Conservation (phyloP, 1,140 invertebrate species). For the Eupristina koningsbergeri region DNA sequence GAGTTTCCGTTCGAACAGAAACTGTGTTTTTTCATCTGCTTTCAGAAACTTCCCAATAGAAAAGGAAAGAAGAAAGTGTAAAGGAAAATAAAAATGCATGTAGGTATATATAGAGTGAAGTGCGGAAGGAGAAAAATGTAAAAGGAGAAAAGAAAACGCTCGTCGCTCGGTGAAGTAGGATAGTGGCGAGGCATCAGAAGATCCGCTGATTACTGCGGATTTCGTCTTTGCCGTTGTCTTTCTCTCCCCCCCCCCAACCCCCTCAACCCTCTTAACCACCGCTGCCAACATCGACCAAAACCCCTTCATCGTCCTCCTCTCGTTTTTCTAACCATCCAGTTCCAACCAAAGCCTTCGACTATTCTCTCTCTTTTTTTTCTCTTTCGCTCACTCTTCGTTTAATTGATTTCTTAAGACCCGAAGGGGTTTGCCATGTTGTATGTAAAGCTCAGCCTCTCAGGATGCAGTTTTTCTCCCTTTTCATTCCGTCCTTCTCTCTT, state of each 20-base stretch:
- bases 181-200: conserved; percentile 56
- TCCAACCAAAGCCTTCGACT: conserved; percentile 31
- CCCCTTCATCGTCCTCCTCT: conserved; percentile 38
- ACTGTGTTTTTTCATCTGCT: conserved; percentile 55
- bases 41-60: conserved; percentile 54
- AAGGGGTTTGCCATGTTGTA: conserved; percentile 60
- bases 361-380: conserved; percentile 5
- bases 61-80: conserved; percentile 8
- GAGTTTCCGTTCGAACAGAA: conserved; percentile 8
- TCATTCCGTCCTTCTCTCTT: neutral
- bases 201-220: conserved; percentile 67
- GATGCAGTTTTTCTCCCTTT: conserved; percentile 60
- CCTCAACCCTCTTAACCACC: conserved; percentile 1
- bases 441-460: conserved; percentile 49
- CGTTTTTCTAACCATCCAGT: conserved; percentile 45
- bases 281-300: conserved; percentile 33
- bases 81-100: neutral
- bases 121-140: conserved; percentile 31
- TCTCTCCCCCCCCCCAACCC: conserved; percentile 27
- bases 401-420: conserved; percentile 72
- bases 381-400: conserved; percentile 62
- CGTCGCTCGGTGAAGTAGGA: conserved; percentile 51
- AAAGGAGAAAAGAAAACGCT: conserved; percentile 48
- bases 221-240: conserved; percentile 61
- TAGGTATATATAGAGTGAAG: conserved; percentile 14